phyloP scores from a whole-genome alignment of 2,797 vertebrate genomes.

The Pangasius macronema region DNA sequence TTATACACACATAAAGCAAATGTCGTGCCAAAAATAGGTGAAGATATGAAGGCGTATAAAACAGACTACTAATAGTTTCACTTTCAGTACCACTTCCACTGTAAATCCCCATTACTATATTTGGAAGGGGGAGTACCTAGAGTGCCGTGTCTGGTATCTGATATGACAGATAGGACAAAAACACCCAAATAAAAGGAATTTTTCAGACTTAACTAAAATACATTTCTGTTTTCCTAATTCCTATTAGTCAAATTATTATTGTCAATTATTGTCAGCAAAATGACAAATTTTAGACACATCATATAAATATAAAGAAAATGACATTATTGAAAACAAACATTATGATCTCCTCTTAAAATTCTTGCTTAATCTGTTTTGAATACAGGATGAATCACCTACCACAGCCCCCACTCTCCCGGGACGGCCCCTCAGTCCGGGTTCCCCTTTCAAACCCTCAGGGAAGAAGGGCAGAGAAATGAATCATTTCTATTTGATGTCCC shows the following conservation, averaged over 20 bases:
- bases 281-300: neutral
- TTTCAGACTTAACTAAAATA: neutral
- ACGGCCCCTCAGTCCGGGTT: conserved; percentile 66
- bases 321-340: neutral
- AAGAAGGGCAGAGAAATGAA: neutral
- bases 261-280: neutral
- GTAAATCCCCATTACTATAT: conserved; percentile 9
- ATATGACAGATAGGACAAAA: neutral
- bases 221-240: neutral
- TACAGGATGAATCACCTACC: conserved; percentile 62
- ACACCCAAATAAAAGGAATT: neutral
- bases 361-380: neutral
- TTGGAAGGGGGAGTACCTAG: neutral
- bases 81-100: conserved; percentile 37
- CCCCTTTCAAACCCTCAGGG: conserved; percentile 70
- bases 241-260: neutral
- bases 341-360: neutral
- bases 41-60: neutral
- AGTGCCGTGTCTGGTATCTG: neutral
- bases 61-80: conserved; percentile 41
- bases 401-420: conserved; percentile 64
- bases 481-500: neutral
- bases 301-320: neutral
- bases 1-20: neutral
- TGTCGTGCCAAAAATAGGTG: neutral